Evolutionary conservation across 2,888 invertebrate genomes (phyloP).

Genomic region (Noctua comes): DNA sequence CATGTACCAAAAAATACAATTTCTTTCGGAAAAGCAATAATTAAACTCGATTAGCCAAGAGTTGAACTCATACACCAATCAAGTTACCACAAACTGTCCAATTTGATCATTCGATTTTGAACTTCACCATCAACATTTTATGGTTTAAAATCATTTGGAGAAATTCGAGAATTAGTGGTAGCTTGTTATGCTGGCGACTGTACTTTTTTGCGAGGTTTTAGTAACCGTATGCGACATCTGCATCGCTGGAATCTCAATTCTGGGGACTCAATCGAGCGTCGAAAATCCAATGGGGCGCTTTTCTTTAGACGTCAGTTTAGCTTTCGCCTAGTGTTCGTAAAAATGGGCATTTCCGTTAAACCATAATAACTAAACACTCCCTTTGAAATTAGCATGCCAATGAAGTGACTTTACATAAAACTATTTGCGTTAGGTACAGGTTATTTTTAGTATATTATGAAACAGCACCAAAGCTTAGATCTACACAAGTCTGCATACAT

Average conservation of each 20-base stretch:
- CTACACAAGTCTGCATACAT: slow-evolving; percentile 34
- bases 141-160: too few species aligned
- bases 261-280: neutral
- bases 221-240: neutral
- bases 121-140: too few species aligned
- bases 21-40: neutral
- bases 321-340: neutral
- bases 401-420: neutral
- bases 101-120: too few species aligned
- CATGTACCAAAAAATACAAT: neutral
- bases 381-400: neutral
- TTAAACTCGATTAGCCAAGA: neutral
- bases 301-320: neutral
- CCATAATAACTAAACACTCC: neutral
- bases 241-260: neutral
- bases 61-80: neutral
- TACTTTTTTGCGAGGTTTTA: neutral
- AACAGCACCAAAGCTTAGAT: slow-evolving; percentile 25
- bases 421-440: too few species aligned
- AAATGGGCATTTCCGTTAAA: neutral
- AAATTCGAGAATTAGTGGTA: too few species aligned
- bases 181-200: too few species aligned
- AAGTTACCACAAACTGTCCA: too few species aligned
- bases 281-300: neutral
- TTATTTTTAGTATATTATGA: neutral